Evolutionary conservation across 2,888 invertebrate species (phyloP).

Genomic region (Limenitis camilla): DNA sequence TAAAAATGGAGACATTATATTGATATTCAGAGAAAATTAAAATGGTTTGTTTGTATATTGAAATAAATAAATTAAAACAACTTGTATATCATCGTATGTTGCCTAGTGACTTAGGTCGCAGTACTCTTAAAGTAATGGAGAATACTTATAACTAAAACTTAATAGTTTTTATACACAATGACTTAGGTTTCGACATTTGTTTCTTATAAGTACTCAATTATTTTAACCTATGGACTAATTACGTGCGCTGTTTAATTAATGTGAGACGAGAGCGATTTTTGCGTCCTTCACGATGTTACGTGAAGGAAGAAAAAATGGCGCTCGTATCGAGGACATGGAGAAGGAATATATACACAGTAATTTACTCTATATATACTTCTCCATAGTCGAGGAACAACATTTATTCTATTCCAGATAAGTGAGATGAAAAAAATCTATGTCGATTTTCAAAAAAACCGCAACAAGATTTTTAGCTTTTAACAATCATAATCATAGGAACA

Average conservation of each 20-base stretch:
- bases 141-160: conserved; percentile 69
- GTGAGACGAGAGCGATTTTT: conserved; percentile 37
- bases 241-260: conserved; percentile 58
- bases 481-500: conserved; percentile 69
- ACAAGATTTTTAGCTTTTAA: conserved; percentile 63
- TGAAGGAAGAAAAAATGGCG: conserved; percentile 34
- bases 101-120: conserved; percentile 67
- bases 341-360: no score
- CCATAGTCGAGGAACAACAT: no score
- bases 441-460: conserved; percentile 71
- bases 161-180: conserved; percentile 72
- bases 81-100: conserved; percentile 57
- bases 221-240: conserved; percentile 64
- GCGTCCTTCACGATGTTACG: conserved; percentile 29
- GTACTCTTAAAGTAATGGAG: conserved; percentile 70
- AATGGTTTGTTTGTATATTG: no score
- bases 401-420: conserved; percentile 48
- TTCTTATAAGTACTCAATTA: conserved; percentile 71
- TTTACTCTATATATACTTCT: no score
- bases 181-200: conserved; percentile 75
- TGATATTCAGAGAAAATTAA: conserved; percentile 38
- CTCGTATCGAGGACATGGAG: conserved; percentile 37
- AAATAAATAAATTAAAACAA: conserved; percentile 70
- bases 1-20: conserved; percentile 48
- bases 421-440: conserved; percentile 58